A percentile compares a stretch with the other conserved stretches of the same genome.
Conservation (phyloP, 2,113 vertebrate species). For the Mirza zaza region DNA sequence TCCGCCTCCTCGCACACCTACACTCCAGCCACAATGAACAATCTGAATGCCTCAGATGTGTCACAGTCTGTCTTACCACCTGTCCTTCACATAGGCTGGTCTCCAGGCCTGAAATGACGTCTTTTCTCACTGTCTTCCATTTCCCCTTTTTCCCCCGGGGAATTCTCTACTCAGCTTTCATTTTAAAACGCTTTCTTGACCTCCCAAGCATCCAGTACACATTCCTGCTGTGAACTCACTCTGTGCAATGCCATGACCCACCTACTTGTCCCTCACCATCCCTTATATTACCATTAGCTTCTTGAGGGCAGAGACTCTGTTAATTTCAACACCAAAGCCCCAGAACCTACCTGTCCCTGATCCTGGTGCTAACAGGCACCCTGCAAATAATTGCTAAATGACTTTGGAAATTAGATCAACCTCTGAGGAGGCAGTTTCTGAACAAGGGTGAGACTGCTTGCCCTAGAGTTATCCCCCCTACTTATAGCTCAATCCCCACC, state of each 20-base stretch:
- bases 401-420: not conserved
- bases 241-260: rapidly evolving
- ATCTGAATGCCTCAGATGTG: not conserved
- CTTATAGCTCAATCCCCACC: not conserved
- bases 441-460: not conserved
- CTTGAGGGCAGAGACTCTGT: not conserved
- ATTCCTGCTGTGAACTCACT: rapidly evolving
- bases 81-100: too few species aligned
- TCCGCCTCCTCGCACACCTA: not conserved
- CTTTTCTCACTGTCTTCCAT: not conserved
- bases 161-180: not conserved
- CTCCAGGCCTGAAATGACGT: not conserved
- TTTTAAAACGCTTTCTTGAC: not conserved
- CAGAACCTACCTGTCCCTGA: not conserved
- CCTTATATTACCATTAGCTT: not conserved
- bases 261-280: not conserved
- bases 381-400: not conserved
- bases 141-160: not conserved
- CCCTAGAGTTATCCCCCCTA: not conserved
- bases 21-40: not conserved
- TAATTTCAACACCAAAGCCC: not conserved
- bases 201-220: not conserved
- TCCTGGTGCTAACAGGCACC: not conserved
- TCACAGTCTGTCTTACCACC: not conserved
- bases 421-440: not conserved